Conservation (phyloP, 1,140 invertebrate genomes). For the Anastrepha obliqua region DNA sequence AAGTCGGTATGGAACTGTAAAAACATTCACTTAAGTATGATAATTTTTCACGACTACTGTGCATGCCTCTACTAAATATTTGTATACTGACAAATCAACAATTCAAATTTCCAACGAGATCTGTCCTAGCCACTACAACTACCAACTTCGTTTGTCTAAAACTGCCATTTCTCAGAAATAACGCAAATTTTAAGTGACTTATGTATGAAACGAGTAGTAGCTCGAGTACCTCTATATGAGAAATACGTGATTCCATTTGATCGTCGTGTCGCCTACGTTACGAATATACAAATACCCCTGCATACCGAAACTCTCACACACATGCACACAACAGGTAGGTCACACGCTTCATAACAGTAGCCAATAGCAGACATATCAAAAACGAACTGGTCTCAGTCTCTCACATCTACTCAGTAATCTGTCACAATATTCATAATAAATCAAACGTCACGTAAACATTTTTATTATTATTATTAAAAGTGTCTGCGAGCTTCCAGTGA, state of each 20-base stretch:
- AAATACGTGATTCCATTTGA: conserved; percentile 37
- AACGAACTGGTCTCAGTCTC: conserved; percentile 13
- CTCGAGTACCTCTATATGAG: background rate
- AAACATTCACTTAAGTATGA: no score
- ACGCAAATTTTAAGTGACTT: conserved; percentile 46
- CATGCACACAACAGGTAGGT: background rate
- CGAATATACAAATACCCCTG: background rate
- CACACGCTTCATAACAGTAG: background rate
- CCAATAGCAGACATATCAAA: background rate
- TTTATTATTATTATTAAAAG: conserved; percentile 73
- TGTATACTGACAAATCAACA: background rate
- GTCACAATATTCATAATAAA: conserved; percentile 73
- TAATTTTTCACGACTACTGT: background rate
- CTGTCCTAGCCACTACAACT: background rate
- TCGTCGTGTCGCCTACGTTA: conserved; percentile 44
- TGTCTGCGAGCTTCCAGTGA: conserved; percentile 47
- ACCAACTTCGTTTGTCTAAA: conserved; percentile 27
- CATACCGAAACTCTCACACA: background rate
- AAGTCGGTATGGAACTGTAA: no score
- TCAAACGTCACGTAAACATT: conserved; percentile 73
- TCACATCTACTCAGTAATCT: conserved; percentile 66
- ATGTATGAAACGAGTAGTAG: background rate
- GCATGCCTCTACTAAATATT: background rate
- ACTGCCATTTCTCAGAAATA: conserved; percentile 40
- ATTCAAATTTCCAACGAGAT: background rate